These are phyloP conservation scores for Spodoptera exigua DNA, from an alignment of 2,888 invertebrate species.

Conservation along the genomic window DNA sequence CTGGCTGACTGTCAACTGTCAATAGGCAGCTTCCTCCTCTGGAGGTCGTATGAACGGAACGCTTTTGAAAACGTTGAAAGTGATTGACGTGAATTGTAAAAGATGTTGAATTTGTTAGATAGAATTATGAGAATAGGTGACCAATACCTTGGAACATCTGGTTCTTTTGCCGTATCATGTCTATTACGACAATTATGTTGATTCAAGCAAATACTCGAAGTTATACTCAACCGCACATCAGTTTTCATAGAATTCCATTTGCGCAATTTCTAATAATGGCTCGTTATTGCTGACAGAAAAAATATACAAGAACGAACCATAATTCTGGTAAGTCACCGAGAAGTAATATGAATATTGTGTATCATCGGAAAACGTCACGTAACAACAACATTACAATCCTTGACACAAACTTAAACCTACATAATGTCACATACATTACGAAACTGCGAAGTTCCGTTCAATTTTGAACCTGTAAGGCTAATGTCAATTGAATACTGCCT, in stretches of 20 bases:
- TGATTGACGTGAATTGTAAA: conserved; percentile 55
- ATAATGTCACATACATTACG: conserved; percentile 31
- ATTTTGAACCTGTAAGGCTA: conserved; percentile 47
- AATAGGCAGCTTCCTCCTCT: conserved; percentile 61
- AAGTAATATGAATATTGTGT: no score
- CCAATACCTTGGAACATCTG: background rate
- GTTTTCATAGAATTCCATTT: no score
- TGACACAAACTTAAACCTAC: conserved; percentile 16
- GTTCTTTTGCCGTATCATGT: background rate
- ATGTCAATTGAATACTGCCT: conserved; percentile 51
- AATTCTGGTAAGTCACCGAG: background rate
- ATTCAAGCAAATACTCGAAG: no score
- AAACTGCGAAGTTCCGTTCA: conserved; percentile 37
- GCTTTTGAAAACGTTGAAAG: conserved; percentile 57
- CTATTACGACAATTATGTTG: no score
- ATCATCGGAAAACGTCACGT: conserved; percentile 8
- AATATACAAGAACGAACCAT: background rate
- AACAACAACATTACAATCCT: conserved; percentile 14
- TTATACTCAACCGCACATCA: no score
- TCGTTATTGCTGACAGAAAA: no score
- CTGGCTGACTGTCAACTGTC: conserved; percentile 60
- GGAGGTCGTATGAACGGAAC: conserved; percentile 58
- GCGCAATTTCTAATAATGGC: no score
- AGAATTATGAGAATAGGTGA: conserved; percentile 2
- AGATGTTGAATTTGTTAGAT: conserved; percentile 23